Percentiles rank a stretch among this genome's conserved stretches.
These are phyloP conservation scores for Dromiciops gliroides DNA, from an alignment of 2,113 vertebrate genomes.

Conservation along the genomic window DNA sequence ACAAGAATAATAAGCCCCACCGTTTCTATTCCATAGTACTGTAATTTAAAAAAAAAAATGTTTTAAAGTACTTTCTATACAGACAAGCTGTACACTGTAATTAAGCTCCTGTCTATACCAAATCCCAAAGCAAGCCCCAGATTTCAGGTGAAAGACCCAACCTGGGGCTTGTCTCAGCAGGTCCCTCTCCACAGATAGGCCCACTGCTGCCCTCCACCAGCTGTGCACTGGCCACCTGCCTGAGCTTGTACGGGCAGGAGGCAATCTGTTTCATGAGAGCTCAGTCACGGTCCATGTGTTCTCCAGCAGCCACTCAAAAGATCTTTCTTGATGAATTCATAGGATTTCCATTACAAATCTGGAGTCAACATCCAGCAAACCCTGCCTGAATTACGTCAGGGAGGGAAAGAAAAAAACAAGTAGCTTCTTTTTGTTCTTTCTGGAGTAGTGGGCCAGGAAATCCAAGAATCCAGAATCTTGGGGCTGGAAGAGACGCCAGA, in stretches of 20 bases:
- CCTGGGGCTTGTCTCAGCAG: not conserved
- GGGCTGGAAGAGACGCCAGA: not conserved
- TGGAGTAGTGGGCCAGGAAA: not conserved
- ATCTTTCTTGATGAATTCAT: not conserved
- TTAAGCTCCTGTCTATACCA: not conserved
- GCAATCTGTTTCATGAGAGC: not conserved
- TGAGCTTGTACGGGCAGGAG: not conserved
- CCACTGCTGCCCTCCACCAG: not conserved
- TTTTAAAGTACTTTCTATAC: not conserved
- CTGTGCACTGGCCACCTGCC: not conserved
- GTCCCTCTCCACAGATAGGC: not conserved
- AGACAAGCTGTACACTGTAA: not conserved
- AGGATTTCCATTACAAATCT: not conserved
- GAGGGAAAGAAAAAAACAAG: not conserved
- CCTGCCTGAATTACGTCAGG: not conserved
- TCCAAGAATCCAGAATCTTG: not conserved
- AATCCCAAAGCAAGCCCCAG: not conserved
- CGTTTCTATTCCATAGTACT: not conserved
- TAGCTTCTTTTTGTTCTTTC: not conserved
- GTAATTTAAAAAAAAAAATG: too few species aligned
- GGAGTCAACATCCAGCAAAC: not conserved
- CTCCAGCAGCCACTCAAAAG: not conserved
- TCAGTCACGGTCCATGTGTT: not conserved
- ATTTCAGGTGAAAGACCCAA: not conserved
- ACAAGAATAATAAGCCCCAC: not conserved